phyloP scores from a whole-genome alignment of 2,797 vertebrate species.

The Huso huso region DNA sequence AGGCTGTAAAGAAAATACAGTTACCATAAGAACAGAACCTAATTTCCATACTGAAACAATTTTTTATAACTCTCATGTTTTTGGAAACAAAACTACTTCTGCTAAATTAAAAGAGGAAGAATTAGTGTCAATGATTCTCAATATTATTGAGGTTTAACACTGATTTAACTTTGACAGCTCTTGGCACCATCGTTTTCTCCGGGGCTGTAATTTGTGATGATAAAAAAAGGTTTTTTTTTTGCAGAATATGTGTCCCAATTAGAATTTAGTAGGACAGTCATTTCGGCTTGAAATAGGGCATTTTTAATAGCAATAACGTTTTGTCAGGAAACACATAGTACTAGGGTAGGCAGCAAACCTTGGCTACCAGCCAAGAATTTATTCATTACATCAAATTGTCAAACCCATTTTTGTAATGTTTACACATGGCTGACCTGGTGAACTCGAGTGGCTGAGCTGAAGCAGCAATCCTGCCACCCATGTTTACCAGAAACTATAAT shows the following conservation, averaged over 20 bases:
- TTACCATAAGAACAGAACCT: not conserved
- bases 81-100: too few relatives aligned
- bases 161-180: constrained; percentile 7
- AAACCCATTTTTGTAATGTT: too few relatives aligned
- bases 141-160: too few relatives aligned
- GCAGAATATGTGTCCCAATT: constrained; percentile 1
- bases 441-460: not conserved
- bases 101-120: not conserved
- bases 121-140: constrained; percentile 3
- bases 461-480: not conserved
- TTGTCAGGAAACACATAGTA: not conserved
- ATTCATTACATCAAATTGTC: constrained; percentile 3
- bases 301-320: not conserved
- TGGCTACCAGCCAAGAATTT: not conserved
- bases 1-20: too few relatives aligned
- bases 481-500: not conserved
- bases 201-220: constrained; percentile 2
- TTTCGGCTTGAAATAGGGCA: not conserved
- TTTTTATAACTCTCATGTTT: too few relatives aligned
- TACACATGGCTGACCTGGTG: not conserved
- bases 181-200: not conserved
- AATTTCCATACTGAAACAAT: constrained; percentile 1
- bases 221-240: not conserved
- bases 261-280: not conserved
- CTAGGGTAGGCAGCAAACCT: not conserved